Conservation (phyloP, 2,113 vertebrate species). For the Crypturellus undulatus region DNA sequence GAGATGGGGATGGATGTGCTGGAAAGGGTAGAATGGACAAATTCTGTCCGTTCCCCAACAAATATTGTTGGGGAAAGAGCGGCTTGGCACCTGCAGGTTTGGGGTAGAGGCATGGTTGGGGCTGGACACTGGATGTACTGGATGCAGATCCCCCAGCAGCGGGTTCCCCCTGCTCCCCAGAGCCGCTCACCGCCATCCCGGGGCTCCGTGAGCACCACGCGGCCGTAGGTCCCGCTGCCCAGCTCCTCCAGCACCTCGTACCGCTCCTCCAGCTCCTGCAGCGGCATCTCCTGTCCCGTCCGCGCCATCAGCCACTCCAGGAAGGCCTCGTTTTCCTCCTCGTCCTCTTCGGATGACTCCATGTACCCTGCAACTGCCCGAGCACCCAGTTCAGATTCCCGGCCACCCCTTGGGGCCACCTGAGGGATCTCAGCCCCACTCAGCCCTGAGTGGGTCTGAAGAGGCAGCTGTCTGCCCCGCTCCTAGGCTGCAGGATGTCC, state of each 20-base stretch:
- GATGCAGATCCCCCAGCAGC: background rate
- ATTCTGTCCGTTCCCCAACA: too few species aligned
- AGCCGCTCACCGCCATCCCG: constrained; percentile 45
- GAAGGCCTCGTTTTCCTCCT: constrained; percentile 71
- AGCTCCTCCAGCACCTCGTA: constrained; percentile 86
- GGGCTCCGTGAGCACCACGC: constrained; percentile 88
- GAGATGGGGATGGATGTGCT: background rate
- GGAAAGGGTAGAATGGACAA: background rate
- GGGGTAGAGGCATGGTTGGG: background rate
- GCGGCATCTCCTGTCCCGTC: constrained; percentile 79
- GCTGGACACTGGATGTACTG: background rate
- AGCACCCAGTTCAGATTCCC: background rate
- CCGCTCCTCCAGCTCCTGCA: constrained; percentile 80
- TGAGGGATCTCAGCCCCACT: background rate
- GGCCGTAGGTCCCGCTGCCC: constrained; percentile 89
- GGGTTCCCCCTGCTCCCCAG: rapidly evolving
- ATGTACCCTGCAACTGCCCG: background rate
- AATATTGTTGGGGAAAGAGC: background rate
- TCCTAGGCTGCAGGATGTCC: background rate
- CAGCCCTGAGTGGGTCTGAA: background rate
- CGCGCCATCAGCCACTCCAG: constrained; percentile 87
- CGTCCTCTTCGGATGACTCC: background rate
- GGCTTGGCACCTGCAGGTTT: rapidly evolving
- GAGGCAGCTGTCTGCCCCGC: background rate
- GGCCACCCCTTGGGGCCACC: background rate